Percentiles rank a stretch among this genome's conserved stretches.
phyloP scores from a whole-genome alignment of 2,797 vertebrate species.

The Intellagama lesueurii region DNA sequence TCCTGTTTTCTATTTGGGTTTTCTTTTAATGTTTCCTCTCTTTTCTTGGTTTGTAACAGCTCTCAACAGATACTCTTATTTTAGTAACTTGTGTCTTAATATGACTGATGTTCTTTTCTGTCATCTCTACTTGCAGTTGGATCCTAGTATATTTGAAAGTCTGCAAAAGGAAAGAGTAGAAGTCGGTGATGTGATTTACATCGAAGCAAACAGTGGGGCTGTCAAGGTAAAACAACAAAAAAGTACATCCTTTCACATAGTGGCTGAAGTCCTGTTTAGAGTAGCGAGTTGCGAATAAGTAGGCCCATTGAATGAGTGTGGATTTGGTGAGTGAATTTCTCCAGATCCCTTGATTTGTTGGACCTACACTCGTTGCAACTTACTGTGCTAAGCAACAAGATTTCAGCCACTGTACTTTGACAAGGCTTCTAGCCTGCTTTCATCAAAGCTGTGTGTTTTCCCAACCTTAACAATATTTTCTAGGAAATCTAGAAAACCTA shows the following conservation, averaged over 20 bases:
- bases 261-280: too few relatives aligned
- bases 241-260: too few relatives aligned
- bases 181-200: constrained; percentile 98
- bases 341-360: too few relatives aligned
- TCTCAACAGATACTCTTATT: constrained; percentile 31
- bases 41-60: neutral
- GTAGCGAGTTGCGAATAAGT: too few relatives aligned
- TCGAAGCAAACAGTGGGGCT: constrained; percentile 97
- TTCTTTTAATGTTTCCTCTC: neutral
- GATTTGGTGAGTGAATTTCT: too few relatives aligned
- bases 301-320: too few relatives aligned
- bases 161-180: constrained; percentile 98
- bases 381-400: too few relatives aligned
- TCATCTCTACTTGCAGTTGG: constrained; percentile 82
- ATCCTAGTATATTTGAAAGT: constrained; percentile 99
- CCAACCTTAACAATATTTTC: constrained; percentile 57
- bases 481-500: neutral
- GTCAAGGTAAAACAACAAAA: constrained; percentile 88
- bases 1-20: neutral
- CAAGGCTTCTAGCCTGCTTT: constrained; percentile 30
- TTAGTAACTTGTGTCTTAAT: neutral
- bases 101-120: constrained; percentile 21
- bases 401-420: neutral
- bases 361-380: too few relatives aligned
- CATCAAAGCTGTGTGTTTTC: constrained; percentile 43